A percentile compares a stretch with the other conserved stretches of the same genome.
Evolutionary conservation across 2,888 invertebrate species (phyloP).

Genomic region (Caenorhabditis plicata): DNA sequence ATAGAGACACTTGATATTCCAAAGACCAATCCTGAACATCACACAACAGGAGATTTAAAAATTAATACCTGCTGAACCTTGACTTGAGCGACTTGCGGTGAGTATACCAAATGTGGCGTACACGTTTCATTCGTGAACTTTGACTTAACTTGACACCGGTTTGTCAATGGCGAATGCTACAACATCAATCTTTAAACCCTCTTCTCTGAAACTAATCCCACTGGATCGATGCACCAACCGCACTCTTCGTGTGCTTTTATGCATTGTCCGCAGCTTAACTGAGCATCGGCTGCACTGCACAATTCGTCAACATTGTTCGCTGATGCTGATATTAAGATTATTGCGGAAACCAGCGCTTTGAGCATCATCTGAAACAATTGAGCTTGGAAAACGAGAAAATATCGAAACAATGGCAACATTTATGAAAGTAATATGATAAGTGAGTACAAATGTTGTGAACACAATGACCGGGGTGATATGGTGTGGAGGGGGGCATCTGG

Average conservation of each 20-base stretch:
- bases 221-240: slow-evolving; percentile 60
- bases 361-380: slow-evolving; percentile 1
- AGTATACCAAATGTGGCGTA: slow-evolving; percentile 48
- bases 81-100: slow-evolving; percentile 50
- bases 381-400: slow-evolving; percentile 5
- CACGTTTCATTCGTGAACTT: slow-evolving; percentile 45
- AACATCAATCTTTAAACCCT: neutral
- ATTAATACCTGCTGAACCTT: slow-evolving; percentile 38
- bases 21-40: too few species aligned
- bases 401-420: slow-evolving; percentile 1
- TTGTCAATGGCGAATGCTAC: slow-evolving; percentile 37
- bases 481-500: too few species aligned
- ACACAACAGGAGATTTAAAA: neutral
- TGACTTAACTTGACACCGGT: slow-evolving; percentile 49
- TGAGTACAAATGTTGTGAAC: too few species aligned
- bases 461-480: too few species aligned
- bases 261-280: slow-evolving; percentile 53
- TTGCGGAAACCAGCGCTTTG: too few species aligned
- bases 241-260: slow-evolving; percentile 55
- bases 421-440: neutral
- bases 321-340: too few species aligned
- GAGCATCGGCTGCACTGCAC: slow-evolving; percentile 25
- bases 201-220: slow-evolving; percentile 6
- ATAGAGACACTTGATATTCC: too few species aligned
- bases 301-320: too few species aligned